Evolutionary conservation across 2,888 invertebrate genomes (phyloP).

Genomic region (Drosophila paracracens): DNA sequence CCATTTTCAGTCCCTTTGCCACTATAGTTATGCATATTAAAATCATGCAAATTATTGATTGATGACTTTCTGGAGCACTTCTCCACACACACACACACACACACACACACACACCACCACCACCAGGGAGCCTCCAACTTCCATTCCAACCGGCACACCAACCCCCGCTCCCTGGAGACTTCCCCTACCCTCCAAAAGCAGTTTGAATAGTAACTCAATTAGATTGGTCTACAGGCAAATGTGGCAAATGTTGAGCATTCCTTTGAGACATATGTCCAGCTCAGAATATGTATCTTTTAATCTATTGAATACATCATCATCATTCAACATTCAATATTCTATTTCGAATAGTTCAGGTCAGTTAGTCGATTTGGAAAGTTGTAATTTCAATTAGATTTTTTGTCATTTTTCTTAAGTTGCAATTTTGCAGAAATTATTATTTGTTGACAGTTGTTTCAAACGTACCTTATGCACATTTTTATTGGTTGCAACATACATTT

Average conservation of each 20-base stretch:
- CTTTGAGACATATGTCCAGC: not conserved
- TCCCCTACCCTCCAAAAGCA: not conserved
- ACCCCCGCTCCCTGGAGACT: not conserved
- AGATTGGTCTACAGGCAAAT: slow-evolving; percentile 20
- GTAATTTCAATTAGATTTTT: not conserved
- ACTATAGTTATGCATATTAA: slow-evolving; percentile 60
- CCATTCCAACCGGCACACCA: not conserved
- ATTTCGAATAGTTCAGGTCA: not conserved
- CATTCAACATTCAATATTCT: not conserved
- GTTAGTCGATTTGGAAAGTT: not conserved
- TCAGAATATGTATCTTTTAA: not conserved
- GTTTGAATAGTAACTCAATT: slow-evolving; percentile 23
- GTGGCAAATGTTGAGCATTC: not conserved
- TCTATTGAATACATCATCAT: not conserved
- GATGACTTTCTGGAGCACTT: slow-evolving; percentile 26
- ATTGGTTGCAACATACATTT: not conserved
- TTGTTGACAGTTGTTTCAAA: not conserved
- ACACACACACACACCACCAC: not conserved
- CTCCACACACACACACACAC: not conserved
- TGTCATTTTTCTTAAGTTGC: not conserved
- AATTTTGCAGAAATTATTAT: not conserved
- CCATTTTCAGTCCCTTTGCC: not conserved
- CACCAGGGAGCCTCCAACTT: not conserved
- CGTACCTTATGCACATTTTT: not conserved
- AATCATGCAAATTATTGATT: slow-evolving; percentile 69